A percentile compares a stretch with the other conserved stretches of the same genome.
Conservation (phyloP, 2,113 vertebrate genomes). For the Sylvicapra grimmia region DNA sequence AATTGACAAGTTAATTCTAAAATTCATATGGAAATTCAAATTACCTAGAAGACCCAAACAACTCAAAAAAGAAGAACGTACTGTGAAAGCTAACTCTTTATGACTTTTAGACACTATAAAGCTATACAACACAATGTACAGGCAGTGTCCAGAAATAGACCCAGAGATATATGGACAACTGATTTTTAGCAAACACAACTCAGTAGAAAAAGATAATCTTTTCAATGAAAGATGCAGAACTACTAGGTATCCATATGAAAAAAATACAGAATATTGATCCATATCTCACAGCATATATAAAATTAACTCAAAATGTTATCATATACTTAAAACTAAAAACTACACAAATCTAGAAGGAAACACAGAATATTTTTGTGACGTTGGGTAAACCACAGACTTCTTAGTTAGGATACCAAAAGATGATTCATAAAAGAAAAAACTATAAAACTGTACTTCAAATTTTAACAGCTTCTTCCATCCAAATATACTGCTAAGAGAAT, state of each 20-base stretch:
- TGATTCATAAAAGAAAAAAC: background rate
- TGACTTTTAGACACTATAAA: background rate
- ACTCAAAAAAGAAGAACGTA: background rate
- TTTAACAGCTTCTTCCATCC: background rate
- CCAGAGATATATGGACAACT: background rate
- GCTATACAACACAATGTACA: background rate
- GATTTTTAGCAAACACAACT: background rate
- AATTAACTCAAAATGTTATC: background rate
- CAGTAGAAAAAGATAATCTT: background rate
- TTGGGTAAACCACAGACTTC: background rate
- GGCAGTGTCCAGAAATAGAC: background rate
- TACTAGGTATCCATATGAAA: background rate
- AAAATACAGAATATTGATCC: background rate
- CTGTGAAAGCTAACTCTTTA: background rate
- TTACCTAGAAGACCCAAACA: background rate
- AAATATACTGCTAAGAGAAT: background rate
- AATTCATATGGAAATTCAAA: background rate
- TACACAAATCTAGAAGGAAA: background rate
- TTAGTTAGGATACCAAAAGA: background rate
- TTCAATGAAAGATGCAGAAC: background rate
- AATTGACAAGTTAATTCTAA: background rate
- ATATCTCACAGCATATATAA: background rate
- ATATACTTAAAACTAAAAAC: background rate
- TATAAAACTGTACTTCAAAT: background rate
- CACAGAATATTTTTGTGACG: background rate